Evolutionary conservation across 2,888 invertebrate species (phyloP).

Genomic region (Microctonus aethiopoides): DNA sequence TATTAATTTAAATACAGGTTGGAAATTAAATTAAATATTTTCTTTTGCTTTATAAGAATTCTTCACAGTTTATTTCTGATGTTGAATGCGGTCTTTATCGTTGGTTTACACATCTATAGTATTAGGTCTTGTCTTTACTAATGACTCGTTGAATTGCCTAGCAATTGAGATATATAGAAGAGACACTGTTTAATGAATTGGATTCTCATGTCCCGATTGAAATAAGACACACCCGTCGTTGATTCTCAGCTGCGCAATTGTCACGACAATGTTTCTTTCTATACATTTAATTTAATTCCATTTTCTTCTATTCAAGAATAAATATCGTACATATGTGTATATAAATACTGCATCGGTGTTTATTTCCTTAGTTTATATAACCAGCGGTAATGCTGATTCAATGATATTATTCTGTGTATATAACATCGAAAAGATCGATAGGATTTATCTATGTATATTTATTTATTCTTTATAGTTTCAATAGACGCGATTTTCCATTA

Average conservation of each 20-base stretch:
- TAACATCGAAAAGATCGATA: neutral
- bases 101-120: neutral
- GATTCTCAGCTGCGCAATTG: slow-evolving; percentile 15
- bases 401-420: no score
- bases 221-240: slow-evolving; percentile 9
- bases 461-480: neutral
- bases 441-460: neutral
- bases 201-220: slow-evolving; percentile 24
- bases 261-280: neutral
- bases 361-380: neutral
- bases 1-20: no score
- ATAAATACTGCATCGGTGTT: no score
- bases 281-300: neutral
- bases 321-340: neutral
- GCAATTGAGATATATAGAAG: slow-evolving; percentile 5
- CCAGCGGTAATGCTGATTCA: neutral
- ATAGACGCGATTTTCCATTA: slow-evolving; percentile 14
- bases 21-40: no score
- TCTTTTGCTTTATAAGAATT: no score
- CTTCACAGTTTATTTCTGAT: no score
- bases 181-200: slow-evolving; percentile 32
- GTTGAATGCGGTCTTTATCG: no score
- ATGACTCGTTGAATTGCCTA: slow-evolving; percentile 23
- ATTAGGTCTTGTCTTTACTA: neutral
- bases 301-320: slow-evolving; percentile 4